Evolutionary conservation across 2,888 invertebrate genomes (phyloP).

Genomic region (Dryococelus australis): DNA sequence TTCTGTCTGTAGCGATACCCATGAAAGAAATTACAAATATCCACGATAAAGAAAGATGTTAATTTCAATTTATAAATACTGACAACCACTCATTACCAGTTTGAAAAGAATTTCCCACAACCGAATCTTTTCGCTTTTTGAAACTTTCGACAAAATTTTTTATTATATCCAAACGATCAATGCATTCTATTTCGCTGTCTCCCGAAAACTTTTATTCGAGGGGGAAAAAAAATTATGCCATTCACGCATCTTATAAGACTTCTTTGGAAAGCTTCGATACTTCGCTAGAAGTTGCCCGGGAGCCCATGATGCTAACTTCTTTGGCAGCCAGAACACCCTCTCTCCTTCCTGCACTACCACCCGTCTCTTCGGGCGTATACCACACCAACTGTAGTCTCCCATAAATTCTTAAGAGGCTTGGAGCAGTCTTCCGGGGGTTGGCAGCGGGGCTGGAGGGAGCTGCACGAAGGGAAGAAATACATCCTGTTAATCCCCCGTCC

Average conservation of each 20-base stretch:
- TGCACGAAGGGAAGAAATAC: background rate
- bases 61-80: too few relatives aligned
- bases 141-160: too few relatives aligned
- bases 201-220: background rate
- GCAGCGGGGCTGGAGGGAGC: background rate
- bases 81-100: too few relatives aligned
- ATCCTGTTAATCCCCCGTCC: slow-evolving; percentile 12
- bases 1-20: too few relatives aligned
- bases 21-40: too few relatives aligned
- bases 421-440: background rate
- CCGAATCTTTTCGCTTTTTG: too few relatives aligned
- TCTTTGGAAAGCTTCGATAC: background rate
- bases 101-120: too few relatives aligned
- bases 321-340: background rate
- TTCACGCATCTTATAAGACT: background rate
- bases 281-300: background rate
- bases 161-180: background rate
- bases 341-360: background rate
- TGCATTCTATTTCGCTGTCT: background rate
- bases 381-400: background rate
- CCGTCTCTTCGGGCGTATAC: background rate
- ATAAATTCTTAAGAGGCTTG: background rate
- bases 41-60: too few relatives aligned
- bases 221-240: background rate
- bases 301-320: background rate